phyloP scores from a whole-genome alignment of 1,140 invertebrate genomes.

The Chelonus insularis region DNA sequence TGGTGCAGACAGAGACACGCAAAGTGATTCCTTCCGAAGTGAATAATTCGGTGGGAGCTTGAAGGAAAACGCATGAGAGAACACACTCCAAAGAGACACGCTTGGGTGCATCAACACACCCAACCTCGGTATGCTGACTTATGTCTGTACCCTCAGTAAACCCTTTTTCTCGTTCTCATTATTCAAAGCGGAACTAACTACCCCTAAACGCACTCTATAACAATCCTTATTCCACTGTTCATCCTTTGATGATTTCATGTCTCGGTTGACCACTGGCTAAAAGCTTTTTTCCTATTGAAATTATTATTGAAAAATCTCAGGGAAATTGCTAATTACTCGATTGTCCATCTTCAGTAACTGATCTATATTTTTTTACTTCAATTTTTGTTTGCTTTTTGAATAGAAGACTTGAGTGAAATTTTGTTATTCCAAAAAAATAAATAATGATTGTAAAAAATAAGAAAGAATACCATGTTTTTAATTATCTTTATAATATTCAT shows the following conservation, averaged over 20 bases:
- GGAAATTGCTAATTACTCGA: too few relatives aligned
- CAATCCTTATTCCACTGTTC: slow-evolving; percentile 13
- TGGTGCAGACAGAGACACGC: slow-evolving; percentile 1
- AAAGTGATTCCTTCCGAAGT: slow-evolving; percentile 24
- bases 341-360: too few relatives aligned
- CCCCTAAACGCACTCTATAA: slow-evolving; percentile 41
- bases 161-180: slow-evolving; percentile 26
- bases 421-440: too few relatives aligned
- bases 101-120: slow-evolving; percentile 31
- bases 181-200: slow-evolving; percentile 42
- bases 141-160: slow-evolving; percentile 1
- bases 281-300: background rate
- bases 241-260: background rate
- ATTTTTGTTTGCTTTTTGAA: too few relatives aligned
- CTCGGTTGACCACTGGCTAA: background rate
- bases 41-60: slow-evolving; percentile 29
- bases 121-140: slow-evolving; percentile 20
- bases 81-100: slow-evolving; percentile 27
- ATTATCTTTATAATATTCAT: too few relatives aligned
- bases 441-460: too few relatives aligned
- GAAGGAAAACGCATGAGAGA: slow-evolving; percentile 32
- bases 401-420: too few relatives aligned
- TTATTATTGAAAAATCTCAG: too few relatives aligned
- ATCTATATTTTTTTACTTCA: too few relatives aligned
- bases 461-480: too few relatives aligned